phyloP scores from a whole-genome alignment of 1,140 invertebrate genomes.

The Copidosoma floridanum region DNA sequence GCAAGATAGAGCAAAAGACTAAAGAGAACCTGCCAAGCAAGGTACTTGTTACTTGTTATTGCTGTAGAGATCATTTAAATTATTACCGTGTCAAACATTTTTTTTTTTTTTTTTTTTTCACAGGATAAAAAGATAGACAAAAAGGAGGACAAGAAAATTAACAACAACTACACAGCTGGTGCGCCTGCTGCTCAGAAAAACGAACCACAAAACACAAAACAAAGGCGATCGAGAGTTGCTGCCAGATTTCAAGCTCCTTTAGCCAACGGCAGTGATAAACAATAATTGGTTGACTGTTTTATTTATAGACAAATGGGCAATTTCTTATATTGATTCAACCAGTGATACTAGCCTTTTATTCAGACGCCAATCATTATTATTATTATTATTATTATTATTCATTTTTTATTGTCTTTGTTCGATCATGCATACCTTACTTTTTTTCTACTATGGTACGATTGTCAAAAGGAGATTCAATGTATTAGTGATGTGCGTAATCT shows the following conservation, averaged over 20 bases:
- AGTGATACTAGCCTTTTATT: too few species aligned
- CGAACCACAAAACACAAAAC: conserved; percentile 27
- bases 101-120: conserved; percentile 12
- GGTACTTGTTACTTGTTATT: conserved; percentile 18
- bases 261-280: conserved; percentile 28
- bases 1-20: conserved; percentile 17
- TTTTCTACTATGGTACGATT: neutral
- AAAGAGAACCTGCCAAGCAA: conserved; percentile 33
- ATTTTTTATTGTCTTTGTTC: conserved; percentile 5
- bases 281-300: conserved; percentile 25
- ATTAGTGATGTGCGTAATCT: neutral
- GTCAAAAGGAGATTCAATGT: conserved; percentile 7
- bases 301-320: too few species aligned
- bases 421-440: neutral
- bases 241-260: conserved; percentile 50
- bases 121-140: conserved; percentile 11
- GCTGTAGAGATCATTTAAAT: neutral
- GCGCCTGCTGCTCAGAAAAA: neutral
- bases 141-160: conserved; percentile 2
- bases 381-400: too few species aligned
- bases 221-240: conserved; percentile 55
- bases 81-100: neutral
- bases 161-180: neutral
- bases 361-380: too few species aligned
- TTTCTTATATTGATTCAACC: too few species aligned